Evolutionary conservation across 2,113 vertebrate genomes (phyloP).

Genomic region (Tachysurus vachellii): DNA sequence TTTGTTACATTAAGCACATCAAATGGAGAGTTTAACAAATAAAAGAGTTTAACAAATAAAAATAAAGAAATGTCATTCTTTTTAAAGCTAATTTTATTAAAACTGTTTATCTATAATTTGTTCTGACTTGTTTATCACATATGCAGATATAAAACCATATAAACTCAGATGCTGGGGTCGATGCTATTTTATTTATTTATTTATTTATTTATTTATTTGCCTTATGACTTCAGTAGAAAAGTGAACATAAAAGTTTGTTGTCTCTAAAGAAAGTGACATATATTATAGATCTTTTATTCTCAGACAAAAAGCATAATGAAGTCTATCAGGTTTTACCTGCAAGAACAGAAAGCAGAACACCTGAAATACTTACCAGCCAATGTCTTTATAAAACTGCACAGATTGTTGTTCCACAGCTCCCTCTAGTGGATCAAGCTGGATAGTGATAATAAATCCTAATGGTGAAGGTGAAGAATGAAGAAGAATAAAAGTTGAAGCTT

Average conservation of each 20-base stretch:
- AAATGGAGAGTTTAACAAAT: not conserved
- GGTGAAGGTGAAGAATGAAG: too few species aligned
- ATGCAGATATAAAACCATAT: not conserved
- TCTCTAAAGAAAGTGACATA: too few species aligned
- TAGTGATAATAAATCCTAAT: too few species aligned
- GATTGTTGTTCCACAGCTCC: not conserved
- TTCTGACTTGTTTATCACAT: not conserved
- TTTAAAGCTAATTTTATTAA: too few species aligned
- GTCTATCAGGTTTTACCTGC: not conserved
- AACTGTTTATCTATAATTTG: too few species aligned
- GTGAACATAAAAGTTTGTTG: too few species aligned
- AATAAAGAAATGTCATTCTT: too few species aligned
- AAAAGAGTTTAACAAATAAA: not conserved
- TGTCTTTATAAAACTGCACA: not conserved
- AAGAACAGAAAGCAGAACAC: not conserved
- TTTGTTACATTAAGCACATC: not conserved
- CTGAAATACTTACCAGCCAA: not conserved
- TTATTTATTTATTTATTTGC: too few species aligned
- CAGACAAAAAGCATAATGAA: not conserved
- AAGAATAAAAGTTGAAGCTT: too few species aligned
- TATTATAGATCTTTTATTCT: too few species aligned
- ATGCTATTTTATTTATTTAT: not conserved
- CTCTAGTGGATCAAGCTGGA: not conserved
- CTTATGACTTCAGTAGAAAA: too few species aligned
- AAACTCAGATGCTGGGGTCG: not conserved